Conservation (phyloP, 2,888 invertebrate species). For the Rotaria magnacalcarata region DNA sequence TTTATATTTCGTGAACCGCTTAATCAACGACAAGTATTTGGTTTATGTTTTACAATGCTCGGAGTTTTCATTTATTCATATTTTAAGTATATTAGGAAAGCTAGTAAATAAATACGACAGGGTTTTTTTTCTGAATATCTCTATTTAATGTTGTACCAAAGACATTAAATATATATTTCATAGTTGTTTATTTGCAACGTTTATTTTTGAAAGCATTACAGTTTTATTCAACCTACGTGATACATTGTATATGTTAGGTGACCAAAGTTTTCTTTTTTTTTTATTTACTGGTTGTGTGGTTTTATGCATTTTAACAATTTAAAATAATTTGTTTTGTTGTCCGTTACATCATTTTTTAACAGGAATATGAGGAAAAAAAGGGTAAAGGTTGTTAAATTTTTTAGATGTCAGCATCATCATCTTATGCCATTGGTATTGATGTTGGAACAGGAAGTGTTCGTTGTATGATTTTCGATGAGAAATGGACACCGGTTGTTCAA, state of each 20-base stretch:
- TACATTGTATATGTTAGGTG: not conserved
- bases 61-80: not conserved
- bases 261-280: not conserved
- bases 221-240: not conserved
- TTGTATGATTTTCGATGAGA: constrained; percentile 67
- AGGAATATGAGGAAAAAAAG: no score
- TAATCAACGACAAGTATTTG: constrained; percentile 33
- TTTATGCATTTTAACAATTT: not conserved
- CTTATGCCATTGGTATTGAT: constrained; percentile 67
- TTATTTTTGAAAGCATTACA: not conserved
- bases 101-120: not conserved
- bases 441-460: constrained; percentile 86
- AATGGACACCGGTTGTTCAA: constrained; percentile 28
- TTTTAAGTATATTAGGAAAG: constrained; percentile 27
- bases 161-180: not conserved
- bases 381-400: not conserved
- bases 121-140: no score
- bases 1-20: constrained; percentile 23
- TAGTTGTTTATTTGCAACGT: not conserved
- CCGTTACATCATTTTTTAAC: no score
- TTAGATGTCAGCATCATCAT: not conserved
- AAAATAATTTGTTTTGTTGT: not conserved
- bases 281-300: not conserved
- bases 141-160: not conserved
- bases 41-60: constrained; percentile 29